Base-by-base conservation (phyloP, 2,888 invertebrate genomes). In the Eilema sororculum region DNA sequence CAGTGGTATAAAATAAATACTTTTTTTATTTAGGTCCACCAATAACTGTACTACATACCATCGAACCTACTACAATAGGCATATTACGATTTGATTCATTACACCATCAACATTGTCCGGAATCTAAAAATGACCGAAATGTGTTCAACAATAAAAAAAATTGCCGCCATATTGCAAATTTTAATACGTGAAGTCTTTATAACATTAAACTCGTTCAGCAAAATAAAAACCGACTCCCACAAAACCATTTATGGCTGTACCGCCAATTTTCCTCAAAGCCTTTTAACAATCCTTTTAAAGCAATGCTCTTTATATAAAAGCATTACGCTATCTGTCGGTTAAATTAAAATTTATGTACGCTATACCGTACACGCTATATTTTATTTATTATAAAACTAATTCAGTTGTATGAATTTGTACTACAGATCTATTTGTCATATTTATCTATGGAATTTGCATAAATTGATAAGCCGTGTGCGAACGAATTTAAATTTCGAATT, bases 271-370 rank as follows among this genome's bases (percentile, higher is more conserved):
- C 60, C 41, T 65, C 64, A 28, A 57, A 59, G 71, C 71, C 61
- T 71, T 71, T 60, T 52, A 65, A 64, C 62, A 59, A 69, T 58
- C 57, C 68, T 64, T 64, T 69, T 71, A 71, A 66, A 65, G 60
- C 30, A 68, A 71, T 64, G 65, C 65, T 68, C 68, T 71, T 67
- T 63, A 67, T 52, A 68, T 71, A 71, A 71, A 68, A 68, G 61
- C 64, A 68, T 65, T 41, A 64, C 37, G 63, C 64, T 52, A 65
- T 71, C 33, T 68, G 71, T 65, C 61, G 41, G 60, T 71, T 65
- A 65, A 68, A 76, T 65, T 74, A 69, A 71, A 67, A 72, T 69
- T 64, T 58, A 69, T 57, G 62, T 41, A 3, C 33, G 62, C 25
- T 66, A 41, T 16, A 41, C 3, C 3, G 16, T 16, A 37, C 6